These are phyloP conservation scores for Thysanoteuthis rhombus DNA, from an alignment of 2,888 invertebrate genomes.

Conservation along the genomic window DNA sequence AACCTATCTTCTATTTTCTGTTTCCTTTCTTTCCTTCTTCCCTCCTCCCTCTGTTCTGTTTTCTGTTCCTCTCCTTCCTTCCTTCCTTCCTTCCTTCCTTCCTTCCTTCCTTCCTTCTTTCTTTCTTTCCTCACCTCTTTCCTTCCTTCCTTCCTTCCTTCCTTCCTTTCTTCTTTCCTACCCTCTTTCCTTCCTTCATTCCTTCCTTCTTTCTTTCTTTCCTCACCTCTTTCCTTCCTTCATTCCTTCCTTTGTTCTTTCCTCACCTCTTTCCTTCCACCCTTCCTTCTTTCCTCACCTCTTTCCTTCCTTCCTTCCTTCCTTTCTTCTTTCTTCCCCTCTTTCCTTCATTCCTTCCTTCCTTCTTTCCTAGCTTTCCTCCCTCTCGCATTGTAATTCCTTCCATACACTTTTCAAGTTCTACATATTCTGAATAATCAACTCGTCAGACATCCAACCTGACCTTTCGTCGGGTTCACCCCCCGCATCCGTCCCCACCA, in stretches of 20 bases:
- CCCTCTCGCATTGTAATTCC: neutral
- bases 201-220: too few species aligned
- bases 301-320: neutral
- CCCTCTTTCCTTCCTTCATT: too few species aligned
- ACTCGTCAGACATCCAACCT: neutral
- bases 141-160: too few species aligned
- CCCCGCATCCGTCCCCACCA: too few species aligned
- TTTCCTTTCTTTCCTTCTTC: too few species aligned
- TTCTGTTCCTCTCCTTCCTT: too few species aligned
- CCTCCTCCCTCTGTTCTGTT: too few species aligned
- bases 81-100: neutral
- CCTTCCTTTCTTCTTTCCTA: too few species aligned
- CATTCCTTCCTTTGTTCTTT: too few species aligned
- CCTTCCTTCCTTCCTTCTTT: neutral
- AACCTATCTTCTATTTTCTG: too few species aligned
- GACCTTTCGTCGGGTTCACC: neutral
- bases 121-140: neutral
- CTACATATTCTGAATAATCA: neutral
- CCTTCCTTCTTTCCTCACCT: neutral
- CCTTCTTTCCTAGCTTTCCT: too few species aligned
- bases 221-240: too few species aligned
- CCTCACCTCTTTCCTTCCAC: neutral
- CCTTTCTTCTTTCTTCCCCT: neutral
- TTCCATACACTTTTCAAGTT: neutral
- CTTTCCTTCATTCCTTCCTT: neutral